Evolutionary conservation across 2,113 vertebrate genomes (phyloP).

Genomic region (Gopherus flavomarginatus): DNA sequence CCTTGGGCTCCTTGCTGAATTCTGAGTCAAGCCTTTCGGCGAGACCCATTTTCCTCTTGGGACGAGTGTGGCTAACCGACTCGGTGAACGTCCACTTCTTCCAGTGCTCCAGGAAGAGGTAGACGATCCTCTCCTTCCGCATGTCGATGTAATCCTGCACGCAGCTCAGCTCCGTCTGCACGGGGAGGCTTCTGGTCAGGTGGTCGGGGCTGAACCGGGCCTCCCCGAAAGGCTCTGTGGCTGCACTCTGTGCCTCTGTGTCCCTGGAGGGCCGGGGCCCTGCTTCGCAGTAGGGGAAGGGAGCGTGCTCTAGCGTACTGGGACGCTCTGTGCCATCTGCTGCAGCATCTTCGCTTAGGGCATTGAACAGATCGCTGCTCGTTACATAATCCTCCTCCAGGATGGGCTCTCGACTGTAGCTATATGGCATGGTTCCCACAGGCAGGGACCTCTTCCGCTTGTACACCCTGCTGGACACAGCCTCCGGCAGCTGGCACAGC

Average conservation of each 20-base stretch:
- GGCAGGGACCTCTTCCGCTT: conserved; percentile 83
- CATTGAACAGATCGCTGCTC: conserved; percentile 26
- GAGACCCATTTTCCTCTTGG: not conserved
- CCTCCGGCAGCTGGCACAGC: conserved; percentile 48
- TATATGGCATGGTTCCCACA: conserved; percentile 66
- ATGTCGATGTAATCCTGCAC: conserved; percentile 86
- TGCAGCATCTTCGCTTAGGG: conserved; percentile 38
- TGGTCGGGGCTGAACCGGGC: conserved; percentile 78
- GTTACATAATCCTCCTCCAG: conserved; percentile 80
- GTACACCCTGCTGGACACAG: conserved; percentile 75
- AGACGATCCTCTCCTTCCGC: conserved; percentile 91
- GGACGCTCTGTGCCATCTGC: conserved; percentile 73
- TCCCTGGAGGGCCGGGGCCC: conserved; percentile 63
- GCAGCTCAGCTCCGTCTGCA: conserved; percentile 81
- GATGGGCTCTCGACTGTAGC: conserved; percentile 76
- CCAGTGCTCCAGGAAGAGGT: conserved; percentile 96
- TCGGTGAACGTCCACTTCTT: conserved; percentile 87
- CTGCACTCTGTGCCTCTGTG: conserved; percentile 62
- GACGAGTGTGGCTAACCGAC: conserved; percentile 73
- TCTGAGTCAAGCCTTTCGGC: not conserved
- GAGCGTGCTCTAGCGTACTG: conserved; percentile 62
- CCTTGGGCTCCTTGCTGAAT: conserved; percentile 1
- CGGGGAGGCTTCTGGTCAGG: conserved; percentile 78
- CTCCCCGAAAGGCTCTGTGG: conserved; percentile 48
- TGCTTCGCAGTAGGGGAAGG: conserved; percentile 60